Evolutionary conservation across 2,888 invertebrate species (phyloP), one percentile per base, ranked within the genome.

Genomic region (Rhorus exstirpatorius): DNA sequence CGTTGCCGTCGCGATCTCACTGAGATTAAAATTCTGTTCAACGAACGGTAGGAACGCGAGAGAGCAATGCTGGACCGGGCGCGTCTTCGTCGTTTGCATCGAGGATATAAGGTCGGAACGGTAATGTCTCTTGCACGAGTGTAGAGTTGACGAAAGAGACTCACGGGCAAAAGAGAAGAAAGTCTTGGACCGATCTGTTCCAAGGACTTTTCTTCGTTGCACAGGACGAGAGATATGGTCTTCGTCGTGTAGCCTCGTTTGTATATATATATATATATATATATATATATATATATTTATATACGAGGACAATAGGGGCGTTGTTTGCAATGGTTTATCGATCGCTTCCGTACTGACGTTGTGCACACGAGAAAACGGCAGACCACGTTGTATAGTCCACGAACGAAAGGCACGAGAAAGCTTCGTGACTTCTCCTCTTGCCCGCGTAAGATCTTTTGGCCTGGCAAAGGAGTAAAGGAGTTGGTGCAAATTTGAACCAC

Each of bases 301-400:
- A 68, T 53, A 65, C 53, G 26, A 63, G 68, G 70, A 89, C 89
- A 86, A 88, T 87, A 86, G 88, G 87, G 86, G 88, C 88, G 89
- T 89, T 87, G 83, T 85, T 85, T 84, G 87, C 88, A 86, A 87
- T 86, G 88, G 86, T 85, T 86, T 89, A 89, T 89, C 89, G 89
- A 89, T 89, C 89, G 89, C 85, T 88, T 86, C 86, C 86, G 81
- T 84, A 68, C 74, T 74, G 68, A 49, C 67, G 83, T 67, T 77
- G 83, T 85, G 84, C 86, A 85, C 79, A 85, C 78, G 82, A 67
- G 79, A 81, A 55, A 67, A 75, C 58, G 55, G 68, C 67, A 67
- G 61, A 84, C 78, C 81, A 49, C 58, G 74, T 61, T 26, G 51
- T 51, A 79, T 71, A 81, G 70, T 70, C 71, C 81, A 58, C 51